A percentile compares a stretch with the other conserved stretches of the same genome.
These are phyloP conservation scores for Mythimna vitellina DNA, from an alignment of 2,888 invertebrate genomes.

Conservation along the genomic window DNA sequence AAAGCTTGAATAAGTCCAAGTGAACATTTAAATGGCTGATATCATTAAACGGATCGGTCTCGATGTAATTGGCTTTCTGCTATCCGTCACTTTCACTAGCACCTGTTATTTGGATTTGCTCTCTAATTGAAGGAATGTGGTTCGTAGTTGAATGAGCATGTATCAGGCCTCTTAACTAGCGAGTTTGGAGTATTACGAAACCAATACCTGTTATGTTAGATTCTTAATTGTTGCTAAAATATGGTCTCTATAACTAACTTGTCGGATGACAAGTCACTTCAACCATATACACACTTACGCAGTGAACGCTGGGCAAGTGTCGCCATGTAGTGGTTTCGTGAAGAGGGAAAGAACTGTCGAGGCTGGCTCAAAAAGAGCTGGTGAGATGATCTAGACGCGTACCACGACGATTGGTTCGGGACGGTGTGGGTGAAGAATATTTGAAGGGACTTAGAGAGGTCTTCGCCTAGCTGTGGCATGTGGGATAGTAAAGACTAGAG, in stretches of 20 bases:
- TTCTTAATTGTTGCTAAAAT: conserved; percentile 9
- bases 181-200: conserved; percentile 41
- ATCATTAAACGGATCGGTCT: conserved; percentile 49
- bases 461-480: too few relatives aligned
- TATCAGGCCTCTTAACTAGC: conserved; percentile 7
- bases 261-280: too few relatives aligned
- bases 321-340: too few relatives aligned
- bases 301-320: too few relatives aligned
- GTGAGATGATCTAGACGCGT: too few relatives aligned
- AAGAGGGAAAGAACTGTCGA: too few relatives aligned
- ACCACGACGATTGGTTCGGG: too few relatives aligned
- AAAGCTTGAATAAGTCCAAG: conserved; percentile 27
- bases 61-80: conserved; percentile 64
- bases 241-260: not conserved
- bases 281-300: too few relatives aligned
- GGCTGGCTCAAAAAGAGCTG: too few relatives aligned
- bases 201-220: not conserved
- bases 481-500: too few relatives aligned
- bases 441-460: too few relatives aligned
- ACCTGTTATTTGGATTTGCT: conserved; percentile 60
- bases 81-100: conserved; percentile 63
- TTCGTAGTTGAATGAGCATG: conserved; percentile 46
- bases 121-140: conserved; percentile 62
- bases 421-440: too few relatives aligned
- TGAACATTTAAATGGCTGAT: conserved; percentile 40